Conservation (phyloP, 2,797 vertebrate species). For the Lophotriccus pileatus region DNA sequence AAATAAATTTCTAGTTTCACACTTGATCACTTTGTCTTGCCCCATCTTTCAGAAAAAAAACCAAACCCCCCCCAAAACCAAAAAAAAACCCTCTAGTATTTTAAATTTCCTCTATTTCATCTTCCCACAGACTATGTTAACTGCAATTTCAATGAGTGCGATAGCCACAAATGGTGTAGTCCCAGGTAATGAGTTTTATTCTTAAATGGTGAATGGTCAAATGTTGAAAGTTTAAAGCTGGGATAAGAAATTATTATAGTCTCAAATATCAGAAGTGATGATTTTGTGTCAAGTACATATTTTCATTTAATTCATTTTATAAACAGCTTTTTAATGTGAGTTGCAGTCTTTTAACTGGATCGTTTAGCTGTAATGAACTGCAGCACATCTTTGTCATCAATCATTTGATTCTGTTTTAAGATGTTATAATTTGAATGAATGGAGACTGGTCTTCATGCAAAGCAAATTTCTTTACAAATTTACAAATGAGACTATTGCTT, state of each 20-base stretch:
- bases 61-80: neutral
- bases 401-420: neutral
- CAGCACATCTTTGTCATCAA: neutral
- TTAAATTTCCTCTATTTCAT: neutral
- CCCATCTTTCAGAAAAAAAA: neutral
- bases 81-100: neutral
- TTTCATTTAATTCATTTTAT: neutral
- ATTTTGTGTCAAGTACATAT: neutral
- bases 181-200: constrained; percentile 81
- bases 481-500: neutral
- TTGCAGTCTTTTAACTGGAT: neutral
- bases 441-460: neutral
- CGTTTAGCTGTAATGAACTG: neutral
- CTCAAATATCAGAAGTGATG: neutral
- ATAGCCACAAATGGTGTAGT: constrained; percentile 97
- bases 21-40: neutral
- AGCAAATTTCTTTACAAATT: neutral
- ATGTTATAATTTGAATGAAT: neutral
- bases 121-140: constrained; percentile 89
- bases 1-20: neutral
- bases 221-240: neutral
- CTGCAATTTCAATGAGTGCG: constrained; percentile 98
- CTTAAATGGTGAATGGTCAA: neutral
- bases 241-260: neutral
- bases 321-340: neutral